phyloP scores from a whole-genome alignment of 2,888 invertebrate genomes.

The Stenchaetothrips biformis region DNA sequence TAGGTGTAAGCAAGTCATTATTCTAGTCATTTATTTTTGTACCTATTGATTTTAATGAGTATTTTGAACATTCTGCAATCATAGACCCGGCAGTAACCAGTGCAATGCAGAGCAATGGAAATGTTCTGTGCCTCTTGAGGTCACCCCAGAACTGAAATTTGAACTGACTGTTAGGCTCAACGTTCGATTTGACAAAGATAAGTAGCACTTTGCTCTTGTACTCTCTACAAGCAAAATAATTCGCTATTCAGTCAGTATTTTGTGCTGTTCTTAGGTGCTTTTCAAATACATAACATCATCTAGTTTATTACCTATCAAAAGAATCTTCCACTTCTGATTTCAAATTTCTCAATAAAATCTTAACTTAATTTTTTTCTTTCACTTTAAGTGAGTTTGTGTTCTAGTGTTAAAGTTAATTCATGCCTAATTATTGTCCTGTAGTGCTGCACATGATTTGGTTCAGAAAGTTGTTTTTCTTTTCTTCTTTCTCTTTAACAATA shows the following conservation, averaged over 20 bases:
- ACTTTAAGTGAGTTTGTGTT: no score
- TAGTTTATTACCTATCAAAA: no score
- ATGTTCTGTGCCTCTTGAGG: not conserved
- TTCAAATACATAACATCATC: no score
- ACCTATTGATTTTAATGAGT: constrained; percentile 16
- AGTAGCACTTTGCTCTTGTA: not conserved
- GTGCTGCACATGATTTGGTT: no score
- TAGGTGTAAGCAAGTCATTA: constrained; percentile 1
- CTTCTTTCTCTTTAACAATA: no score
- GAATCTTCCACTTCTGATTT: no score
- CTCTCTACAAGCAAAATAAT: not conserved
- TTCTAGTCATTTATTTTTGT: constrained; percentile 25
- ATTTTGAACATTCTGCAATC: constrained; percentile 5
- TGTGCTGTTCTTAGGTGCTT: not conserved
- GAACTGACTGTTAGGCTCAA: constrained; percentile 1
- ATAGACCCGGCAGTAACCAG: not conserved
- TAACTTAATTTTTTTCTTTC: no score
- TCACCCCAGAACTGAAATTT: constrained; percentile 19
- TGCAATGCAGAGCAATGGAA: not conserved
- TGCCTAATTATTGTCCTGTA: no score
- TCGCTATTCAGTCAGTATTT: not conserved
- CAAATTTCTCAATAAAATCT: no score
- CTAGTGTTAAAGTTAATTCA: no score
- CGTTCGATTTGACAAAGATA: not conserved
- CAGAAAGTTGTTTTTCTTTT: no score